phyloP scores from a whole-genome alignment of 1,140 invertebrate species.

The Plectus sambesii region DNA sequence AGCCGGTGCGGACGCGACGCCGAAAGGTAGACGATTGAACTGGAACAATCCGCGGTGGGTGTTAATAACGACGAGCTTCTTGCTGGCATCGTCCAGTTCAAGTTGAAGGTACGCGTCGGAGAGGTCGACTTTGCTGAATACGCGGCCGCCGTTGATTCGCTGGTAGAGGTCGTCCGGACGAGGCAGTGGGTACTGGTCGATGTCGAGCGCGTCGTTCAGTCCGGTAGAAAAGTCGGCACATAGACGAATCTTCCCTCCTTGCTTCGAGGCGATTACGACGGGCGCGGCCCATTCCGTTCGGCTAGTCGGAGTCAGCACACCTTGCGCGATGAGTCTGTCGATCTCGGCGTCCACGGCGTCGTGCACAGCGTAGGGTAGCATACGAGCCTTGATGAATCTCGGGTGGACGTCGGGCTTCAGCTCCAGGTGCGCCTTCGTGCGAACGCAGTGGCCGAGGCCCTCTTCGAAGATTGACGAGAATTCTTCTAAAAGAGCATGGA shows the following conservation, averaged over 20 bases:
- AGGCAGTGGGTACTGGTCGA: conserved; percentile 15
- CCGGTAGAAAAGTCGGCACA: conserved; percentile 42
- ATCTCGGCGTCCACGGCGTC: conserved; percentile 32
- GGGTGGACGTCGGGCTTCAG: conserved; percentile 5
- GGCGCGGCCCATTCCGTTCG: conserved; percentile 46
- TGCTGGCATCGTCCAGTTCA: neutral
- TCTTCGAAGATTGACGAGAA: no score
- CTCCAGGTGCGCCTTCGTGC: neutral
- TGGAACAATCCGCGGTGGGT: conserved; percentile 14
- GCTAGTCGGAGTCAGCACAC: conserved; percentile 29
- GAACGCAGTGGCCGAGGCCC: no score
- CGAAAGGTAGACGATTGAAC: conserved; percentile 12
- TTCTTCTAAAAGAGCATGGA: no score
- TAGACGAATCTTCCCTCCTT: conserved; percentile 35
- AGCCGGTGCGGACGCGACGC: conserved; percentile 13
- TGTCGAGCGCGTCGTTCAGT: conserved; percentile 2
- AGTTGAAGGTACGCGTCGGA: neutral
- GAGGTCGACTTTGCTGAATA: conserved; percentile 11
- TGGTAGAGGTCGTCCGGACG: conserved; percentile 7
- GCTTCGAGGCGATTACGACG: conserved; percentile 43
- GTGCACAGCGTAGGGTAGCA: conserved; percentile 26
- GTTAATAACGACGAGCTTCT: neutral
- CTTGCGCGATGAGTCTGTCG: conserved; percentile 17
- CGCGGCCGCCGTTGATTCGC: neutral
- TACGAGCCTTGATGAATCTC: conserved; percentile 20